Conservation (phyloP, 2,888 invertebrate species). For the Pheosia gnoma region DNA sequence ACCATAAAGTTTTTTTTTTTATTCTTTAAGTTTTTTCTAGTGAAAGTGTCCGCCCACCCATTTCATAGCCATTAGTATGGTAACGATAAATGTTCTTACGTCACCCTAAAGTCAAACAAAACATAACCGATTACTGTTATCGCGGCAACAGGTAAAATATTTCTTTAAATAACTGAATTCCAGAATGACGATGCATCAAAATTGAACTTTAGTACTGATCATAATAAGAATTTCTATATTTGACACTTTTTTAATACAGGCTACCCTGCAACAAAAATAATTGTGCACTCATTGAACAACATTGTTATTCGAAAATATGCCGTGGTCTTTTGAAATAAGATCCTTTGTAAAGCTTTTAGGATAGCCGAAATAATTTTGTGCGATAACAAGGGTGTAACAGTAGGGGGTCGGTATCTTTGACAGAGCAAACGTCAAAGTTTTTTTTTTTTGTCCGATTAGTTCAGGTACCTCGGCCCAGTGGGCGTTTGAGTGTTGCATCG, state of each 20-base stretch:
- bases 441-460: conserved; percentile 63
- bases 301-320: conserved; percentile 20
- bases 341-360: background rate
- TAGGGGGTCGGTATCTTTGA: conserved; percentile 71
- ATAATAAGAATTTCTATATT: conserved; percentile 29
- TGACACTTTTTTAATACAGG: conserved; percentile 25
- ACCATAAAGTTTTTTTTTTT: too few species aligned
- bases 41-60: conserved; percentile 54
- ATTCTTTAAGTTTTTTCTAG: conserved; percentile 25
- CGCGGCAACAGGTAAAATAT: conserved; percentile 68
- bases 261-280: conserved; percentile 15
- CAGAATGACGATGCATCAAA: conserved; percentile 16
- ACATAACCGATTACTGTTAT: conserved; percentile 78
- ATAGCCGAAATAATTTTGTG: conserved; percentile 28
- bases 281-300: background rate
- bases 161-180: conserved; percentile 67
- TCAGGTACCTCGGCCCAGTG: conserved; percentile 66
- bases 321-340: conserved; percentile 10
- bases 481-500: conserved; percentile 53
- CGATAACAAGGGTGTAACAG: conserved; percentile 41
- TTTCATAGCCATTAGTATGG: conserved; percentile 38
- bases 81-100: conserved; percentile 50
- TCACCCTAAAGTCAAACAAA: conserved; percentile 67
- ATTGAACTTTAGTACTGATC: conserved; percentile 16
- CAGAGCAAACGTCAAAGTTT: conserved; percentile 69